Evolutionary conservation across 2,797 vertebrate species (phyloP).

Genomic region (Psittacula echo): DNA sequence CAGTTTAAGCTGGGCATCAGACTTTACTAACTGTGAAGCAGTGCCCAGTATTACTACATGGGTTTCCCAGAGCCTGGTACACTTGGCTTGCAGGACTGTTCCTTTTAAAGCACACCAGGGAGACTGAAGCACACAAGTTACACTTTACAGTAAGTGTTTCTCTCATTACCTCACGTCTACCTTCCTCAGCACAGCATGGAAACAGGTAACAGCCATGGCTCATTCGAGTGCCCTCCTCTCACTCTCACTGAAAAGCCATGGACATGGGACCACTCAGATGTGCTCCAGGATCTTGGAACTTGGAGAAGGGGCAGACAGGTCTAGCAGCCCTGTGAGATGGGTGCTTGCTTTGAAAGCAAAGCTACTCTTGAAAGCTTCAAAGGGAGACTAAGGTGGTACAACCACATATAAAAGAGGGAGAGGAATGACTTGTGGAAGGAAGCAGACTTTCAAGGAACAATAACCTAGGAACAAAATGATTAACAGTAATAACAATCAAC

Average conservation of each 20-base stretch:
- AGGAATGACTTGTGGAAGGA: neutral
- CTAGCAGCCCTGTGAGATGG: accelerated
- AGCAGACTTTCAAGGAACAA: neutral
- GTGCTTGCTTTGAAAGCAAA: neutral
- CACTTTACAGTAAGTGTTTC: neutral
- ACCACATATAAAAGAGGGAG: neutral
- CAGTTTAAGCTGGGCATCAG: neutral
- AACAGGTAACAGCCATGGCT: neutral
- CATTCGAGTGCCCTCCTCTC: neutral
- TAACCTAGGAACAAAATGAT: neutral
- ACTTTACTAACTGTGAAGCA: neutral
- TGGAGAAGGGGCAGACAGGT: neutral
- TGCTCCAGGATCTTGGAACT: neutral
- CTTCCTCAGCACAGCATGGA: neutral
- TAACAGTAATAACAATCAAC: neutral
- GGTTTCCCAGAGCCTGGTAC: neutral
- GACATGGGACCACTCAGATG: neutral
- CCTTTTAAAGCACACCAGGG: neutral
- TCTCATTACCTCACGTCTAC: neutral
- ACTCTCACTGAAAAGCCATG: neutral
- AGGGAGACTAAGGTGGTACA: neutral
- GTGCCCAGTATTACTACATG: neutral
- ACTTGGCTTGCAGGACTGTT: neutral
- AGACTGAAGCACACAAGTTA: neutral
- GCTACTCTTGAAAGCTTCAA: neutral